Evolutionary conservation across 2,797 vertebrate species (phyloP).

Genomic region (Erethizon dorsatum): DNA sequence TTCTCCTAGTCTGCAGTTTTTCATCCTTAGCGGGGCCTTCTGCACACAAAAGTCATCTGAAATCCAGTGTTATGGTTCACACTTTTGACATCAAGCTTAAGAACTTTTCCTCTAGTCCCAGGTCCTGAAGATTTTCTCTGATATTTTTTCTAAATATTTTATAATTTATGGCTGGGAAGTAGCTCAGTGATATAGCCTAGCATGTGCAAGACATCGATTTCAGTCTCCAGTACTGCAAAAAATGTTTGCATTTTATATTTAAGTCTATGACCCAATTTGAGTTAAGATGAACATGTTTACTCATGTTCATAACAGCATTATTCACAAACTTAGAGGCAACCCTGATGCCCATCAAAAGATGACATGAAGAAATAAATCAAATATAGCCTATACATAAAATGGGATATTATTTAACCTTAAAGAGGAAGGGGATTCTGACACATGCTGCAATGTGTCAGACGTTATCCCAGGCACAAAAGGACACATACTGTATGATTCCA

Average conservation of each 20-base stretch:
- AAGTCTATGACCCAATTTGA: not conserved
- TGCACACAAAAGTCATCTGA: not conserved
- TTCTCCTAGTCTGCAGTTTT: not conserved
- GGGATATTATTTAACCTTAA: not conserved
- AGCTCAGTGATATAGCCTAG: not conserved
- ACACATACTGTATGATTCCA: too few species aligned
- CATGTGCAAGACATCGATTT: not conserved
- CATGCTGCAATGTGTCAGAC: not conserved
- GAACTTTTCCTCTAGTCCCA: not conserved
- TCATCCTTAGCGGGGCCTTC: not conserved
- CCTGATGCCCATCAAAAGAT: not conserved
- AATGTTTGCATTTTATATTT: not conserved
- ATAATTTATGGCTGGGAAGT: not conserved
- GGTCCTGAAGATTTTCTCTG: not conserved
- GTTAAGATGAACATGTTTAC: not conserved
- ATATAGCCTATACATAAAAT: not conserved
- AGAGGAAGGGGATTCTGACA: not conserved
- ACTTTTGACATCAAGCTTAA: not conserved
- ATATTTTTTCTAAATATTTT: not conserved
- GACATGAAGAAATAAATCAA: not conserved
- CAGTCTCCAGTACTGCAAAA: not conserved
- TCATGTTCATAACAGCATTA: not conserved
- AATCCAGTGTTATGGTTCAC: not conserved
- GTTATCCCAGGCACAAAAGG: not conserved
- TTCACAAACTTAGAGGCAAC: not conserved